A percentile compares a stretch with the other conserved stretches of the same genome.
Evolutionary conservation across 1,140 invertebrate genomes (phyloP).

Genomic region (Lasioglossum albipes): DNA sequence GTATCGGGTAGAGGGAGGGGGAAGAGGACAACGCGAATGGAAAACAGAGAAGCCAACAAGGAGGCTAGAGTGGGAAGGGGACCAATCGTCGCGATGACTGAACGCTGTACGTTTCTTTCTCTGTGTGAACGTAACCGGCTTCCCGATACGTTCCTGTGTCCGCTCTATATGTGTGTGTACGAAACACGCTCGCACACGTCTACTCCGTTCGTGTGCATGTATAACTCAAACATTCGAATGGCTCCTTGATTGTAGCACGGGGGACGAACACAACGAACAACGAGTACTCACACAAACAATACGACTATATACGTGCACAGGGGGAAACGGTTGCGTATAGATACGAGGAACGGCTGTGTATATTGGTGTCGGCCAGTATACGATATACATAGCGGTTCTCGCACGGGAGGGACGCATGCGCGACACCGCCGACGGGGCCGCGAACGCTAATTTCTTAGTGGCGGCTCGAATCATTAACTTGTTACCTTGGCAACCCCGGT

Average conservation of each 20-base stretch:
- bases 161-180: too few species aligned
- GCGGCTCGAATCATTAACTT: constrained; percentile 80
- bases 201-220: too few species aligned
- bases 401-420: constrained; percentile 27
- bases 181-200: too few species aligned
- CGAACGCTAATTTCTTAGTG: constrained; percentile 75
- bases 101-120: constrained; percentile 15
- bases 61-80: constrained; percentile 67
- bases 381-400: constrained; percentile 21
- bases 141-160: background rate
- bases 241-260: too few species aligned
- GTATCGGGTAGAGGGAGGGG: constrained; percentile 24
- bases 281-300: background rate
- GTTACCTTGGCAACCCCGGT: constrained; percentile 77
- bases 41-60: constrained; percentile 29
- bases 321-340: background rate
- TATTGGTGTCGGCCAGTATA: background rate
- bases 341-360: background rate
- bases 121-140: constrained; percentile 30
- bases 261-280: background rate
- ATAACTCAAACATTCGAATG: background rate
- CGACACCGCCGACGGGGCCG: constrained; percentile 32
- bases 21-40: constrained; percentile 35
- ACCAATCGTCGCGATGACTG: constrained; percentile 76
- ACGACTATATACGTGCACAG: too few species aligned